phyloP scores from a whole-genome alignment of 2,113 vertebrate species.

The Eublepharis macularius region DNA sequence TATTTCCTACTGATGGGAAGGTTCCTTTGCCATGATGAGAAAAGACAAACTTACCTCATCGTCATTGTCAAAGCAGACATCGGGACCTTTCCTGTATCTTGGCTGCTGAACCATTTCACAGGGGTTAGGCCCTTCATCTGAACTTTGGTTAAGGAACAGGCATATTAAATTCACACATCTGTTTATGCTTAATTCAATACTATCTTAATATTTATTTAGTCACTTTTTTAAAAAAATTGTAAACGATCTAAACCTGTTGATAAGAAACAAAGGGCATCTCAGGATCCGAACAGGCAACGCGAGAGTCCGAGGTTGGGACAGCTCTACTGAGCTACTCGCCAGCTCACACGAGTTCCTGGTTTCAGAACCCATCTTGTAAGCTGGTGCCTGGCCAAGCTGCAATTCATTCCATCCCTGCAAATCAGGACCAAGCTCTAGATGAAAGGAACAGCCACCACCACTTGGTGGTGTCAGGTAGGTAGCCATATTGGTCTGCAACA shows the following conservation, averaged over 20 bases:
- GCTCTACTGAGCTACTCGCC: background rate
- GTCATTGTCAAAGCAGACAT: conserved; percentile 95
- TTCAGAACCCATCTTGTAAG: too few species aligned
- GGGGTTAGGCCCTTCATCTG: conserved; percentile 93
- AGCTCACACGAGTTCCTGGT: too few species aligned
- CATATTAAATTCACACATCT: background rate
- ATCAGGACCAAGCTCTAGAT: too few species aligned
- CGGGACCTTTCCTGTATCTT: conserved; percentile 93
- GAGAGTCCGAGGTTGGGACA: background rate
- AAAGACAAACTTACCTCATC: conserved; percentile 79
- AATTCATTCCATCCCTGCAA: too few species aligned
- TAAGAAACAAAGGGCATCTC: background rate
- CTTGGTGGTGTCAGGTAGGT: too few species aligned
- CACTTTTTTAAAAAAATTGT: background rate
- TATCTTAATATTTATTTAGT: background rate
- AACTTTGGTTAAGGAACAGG: conserved; percentile 75
- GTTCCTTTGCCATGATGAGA: background rate
- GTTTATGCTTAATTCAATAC: accelerated
- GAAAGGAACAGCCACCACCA: too few species aligned
- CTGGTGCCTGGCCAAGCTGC: too few species aligned
- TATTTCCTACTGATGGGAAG: background rate
- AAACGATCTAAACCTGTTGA: background rate
- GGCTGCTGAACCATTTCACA: conserved; percentile 94
- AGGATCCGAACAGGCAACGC: background rate
- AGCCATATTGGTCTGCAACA: too few species aligned